These are phyloP conservation scores for Ashinkailepas kermadecensis DNA, from an alignment of 2,888 invertebrate genomes.

Conservation along the genomic window DNA sequence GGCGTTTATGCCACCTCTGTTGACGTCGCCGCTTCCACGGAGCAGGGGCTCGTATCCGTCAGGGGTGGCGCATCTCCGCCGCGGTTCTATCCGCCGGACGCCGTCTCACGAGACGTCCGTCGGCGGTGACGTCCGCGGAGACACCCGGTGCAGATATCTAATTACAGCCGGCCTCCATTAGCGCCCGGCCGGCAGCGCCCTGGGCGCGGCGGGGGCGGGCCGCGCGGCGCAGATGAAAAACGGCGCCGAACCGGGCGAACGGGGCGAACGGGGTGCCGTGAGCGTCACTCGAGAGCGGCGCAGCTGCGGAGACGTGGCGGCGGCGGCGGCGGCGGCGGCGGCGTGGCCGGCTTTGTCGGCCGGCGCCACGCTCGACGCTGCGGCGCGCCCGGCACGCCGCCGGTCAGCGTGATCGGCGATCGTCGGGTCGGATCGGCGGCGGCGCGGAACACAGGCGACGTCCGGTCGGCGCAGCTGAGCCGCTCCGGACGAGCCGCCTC, in stretches of 20 bases:
- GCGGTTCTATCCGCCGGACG: too few species aligned
- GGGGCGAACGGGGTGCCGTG: background rate
- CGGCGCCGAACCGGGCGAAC: background rate
- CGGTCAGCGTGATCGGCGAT: background rate
- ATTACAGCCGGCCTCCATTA: background rate
- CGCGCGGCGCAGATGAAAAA: background rate
- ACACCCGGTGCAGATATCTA: background rate
- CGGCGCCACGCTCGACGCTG: too few species aligned
- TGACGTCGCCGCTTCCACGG: too few species aligned
- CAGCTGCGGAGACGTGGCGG: background rate
- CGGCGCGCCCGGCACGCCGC: background rate
- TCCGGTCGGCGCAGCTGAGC: background rate
- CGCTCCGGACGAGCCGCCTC: background rate
- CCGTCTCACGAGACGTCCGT: background rate
- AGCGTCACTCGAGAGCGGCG: background rate
- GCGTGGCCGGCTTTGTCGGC: background rate
- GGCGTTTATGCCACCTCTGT: too few species aligned
- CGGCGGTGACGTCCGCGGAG: background rate
- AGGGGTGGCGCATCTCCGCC: too few species aligned
- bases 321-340: background rate
- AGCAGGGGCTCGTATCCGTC: too few species aligned
- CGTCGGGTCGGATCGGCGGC: background rate
- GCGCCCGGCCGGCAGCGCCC: background rate
- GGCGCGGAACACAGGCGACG: background rate
- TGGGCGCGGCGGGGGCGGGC: background rate